phyloP scores from a whole-genome alignment of 2,888 invertebrate species.

The Blera fallax region DNA sequence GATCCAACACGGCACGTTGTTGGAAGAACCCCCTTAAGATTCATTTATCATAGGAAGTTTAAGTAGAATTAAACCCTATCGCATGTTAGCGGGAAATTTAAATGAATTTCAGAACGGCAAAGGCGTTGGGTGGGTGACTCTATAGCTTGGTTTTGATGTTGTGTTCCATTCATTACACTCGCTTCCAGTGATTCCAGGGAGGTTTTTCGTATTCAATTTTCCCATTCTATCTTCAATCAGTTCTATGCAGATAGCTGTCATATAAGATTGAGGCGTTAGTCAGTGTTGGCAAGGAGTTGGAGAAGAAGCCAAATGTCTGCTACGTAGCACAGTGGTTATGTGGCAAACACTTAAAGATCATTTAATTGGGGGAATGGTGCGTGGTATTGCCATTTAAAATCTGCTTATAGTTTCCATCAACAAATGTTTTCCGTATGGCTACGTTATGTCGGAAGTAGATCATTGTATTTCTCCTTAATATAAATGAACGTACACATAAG shows the following conservation, averaged over 20 bases:
- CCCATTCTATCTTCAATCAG: background rate
- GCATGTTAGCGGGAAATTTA: slow-evolving; percentile 59
- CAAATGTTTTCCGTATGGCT: too few relatives aligned
- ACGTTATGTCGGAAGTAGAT: too few relatives aligned
- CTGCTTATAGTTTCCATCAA: background rate
- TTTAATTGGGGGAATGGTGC: background rate
- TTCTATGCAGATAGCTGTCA: background rate
- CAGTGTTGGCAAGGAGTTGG: background rate
- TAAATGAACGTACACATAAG: too few relatives aligned
- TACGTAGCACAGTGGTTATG: background rate
- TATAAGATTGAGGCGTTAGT: background rate
- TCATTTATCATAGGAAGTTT: slow-evolving; percentile 68
- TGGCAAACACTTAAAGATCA: background rate
- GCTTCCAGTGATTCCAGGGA: slow-evolving; percentile 19
- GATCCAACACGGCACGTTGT: slow-evolving; percentile 41
- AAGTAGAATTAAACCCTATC: slow-evolving; percentile 60
- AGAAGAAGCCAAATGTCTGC: background rate
- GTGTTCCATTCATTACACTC: slow-evolving; percentile 17
- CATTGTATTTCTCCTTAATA: too few relatives aligned
- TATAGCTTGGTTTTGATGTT: background rate
- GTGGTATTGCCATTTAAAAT: background rate
- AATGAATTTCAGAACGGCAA: slow-evolving; percentile 43
- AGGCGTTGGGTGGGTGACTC: slow-evolving; percentile 1
- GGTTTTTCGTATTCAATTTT: slow-evolving; percentile 12
- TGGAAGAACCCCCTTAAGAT: slow-evolving; percentile 60